These are phyloP conservation scores for Gasterosteus aculeatus DNA, from an alignment of 2,113 vertebrate genomes.

Conservation along the genomic window DNA sequence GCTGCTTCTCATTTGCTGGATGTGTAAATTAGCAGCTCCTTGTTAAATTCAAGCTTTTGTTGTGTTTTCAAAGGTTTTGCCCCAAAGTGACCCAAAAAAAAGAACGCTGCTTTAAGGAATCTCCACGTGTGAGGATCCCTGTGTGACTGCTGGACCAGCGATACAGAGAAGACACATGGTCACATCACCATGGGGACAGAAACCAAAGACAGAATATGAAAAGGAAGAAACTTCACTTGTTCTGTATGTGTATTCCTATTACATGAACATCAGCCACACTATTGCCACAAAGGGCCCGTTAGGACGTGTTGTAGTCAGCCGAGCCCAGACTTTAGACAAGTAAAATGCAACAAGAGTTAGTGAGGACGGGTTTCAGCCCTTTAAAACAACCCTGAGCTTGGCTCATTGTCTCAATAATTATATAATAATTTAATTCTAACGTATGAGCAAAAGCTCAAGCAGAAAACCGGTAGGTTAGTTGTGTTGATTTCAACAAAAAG, in stretches of 20 bases:
- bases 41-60: background rate
- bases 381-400: conserved; percentile 7
- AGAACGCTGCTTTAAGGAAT: background rate
- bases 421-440: background rate
- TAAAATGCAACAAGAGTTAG: conserved; percentile 5
- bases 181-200: conserved; percentile 55
- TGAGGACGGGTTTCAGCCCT: background rate
- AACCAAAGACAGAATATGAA: conserved; percentile 42
- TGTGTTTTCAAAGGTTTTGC: conserved; percentile 8
- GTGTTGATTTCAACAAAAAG: conserved; percentile 26
- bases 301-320: background rate
- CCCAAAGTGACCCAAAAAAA: background rate
- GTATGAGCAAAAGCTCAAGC: background rate
- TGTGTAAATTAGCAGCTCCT: background rate
- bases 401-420: background rate
- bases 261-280: conserved; percentile 7
- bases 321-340: background rate
- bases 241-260: background rate
- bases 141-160: conserved; percentile 58
- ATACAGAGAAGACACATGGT: conserved; percentile 28
- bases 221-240: conserved; percentile 13
- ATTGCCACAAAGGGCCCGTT: background rate
- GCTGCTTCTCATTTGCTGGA: background rate
- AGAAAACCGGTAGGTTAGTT: conserved; percentile 11
- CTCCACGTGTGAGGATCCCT: background rate